phyloP scores from a whole-genome alignment of 2,888 invertebrate genomes.

The Melanostoma mellinum region DNA sequence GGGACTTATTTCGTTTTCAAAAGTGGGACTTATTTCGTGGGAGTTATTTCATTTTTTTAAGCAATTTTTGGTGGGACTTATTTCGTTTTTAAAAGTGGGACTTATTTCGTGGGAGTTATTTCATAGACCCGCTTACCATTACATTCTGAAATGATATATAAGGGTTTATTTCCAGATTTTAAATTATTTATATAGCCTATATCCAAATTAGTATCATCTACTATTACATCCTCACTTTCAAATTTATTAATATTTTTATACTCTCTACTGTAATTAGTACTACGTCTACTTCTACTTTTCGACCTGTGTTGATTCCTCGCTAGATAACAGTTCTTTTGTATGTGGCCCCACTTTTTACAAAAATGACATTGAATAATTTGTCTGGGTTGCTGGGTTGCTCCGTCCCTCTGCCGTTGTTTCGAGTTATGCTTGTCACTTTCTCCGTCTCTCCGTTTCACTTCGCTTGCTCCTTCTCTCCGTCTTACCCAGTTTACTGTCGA shows the following conservation, averaged over 20 bases:
- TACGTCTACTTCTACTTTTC: conserved; percentile 14
- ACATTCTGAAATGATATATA: conserved; percentile 3
- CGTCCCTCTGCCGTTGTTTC: background rate
- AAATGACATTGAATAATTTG: conserved; percentile 26
- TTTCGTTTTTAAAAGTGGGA: too few species aligned
- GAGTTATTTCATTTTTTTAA: too few species aligned
- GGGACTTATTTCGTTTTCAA: too few species aligned
- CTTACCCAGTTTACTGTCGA: conserved; percentile 1
- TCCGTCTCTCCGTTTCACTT: too few species aligned
- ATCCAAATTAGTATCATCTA: background rate
- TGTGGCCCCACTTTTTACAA: conserved; percentile 37
- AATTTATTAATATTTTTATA: too few species aligned
- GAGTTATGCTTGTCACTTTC: background rate
- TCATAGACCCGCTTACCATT: too few species aligned
- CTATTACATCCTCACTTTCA: background rate
- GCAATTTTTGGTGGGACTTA: too few species aligned
- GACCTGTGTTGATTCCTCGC: conserved; percentile 5
- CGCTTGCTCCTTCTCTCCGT: background rate
- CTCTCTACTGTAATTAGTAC: background rate
- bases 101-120: too few species aligned
- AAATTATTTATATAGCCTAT: background rate
- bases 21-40: too few species aligned
- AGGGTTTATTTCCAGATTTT: conserved; percentile 5
- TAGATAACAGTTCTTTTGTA: conserved; percentile 13
- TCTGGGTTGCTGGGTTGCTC: background rate